phyloP scores from a whole-genome alignment of 2,113 vertebrate genomes.

The Lampris incognitus region DNA sequence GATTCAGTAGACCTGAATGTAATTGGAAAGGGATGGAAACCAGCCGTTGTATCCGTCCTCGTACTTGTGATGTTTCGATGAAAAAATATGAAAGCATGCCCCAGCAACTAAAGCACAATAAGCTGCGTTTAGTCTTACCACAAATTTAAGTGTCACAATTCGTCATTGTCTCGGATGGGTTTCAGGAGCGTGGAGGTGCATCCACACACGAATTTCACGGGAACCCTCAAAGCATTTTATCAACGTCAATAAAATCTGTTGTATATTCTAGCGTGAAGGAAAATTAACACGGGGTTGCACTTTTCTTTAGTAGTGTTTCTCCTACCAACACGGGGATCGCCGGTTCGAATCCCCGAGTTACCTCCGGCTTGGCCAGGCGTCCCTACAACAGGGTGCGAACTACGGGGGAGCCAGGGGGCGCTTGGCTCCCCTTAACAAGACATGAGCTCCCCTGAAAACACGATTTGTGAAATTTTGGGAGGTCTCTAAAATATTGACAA shows the following conservation, averaged over 20 bases:
- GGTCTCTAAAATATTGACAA: too few relatives aligned
- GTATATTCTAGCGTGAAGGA: neutral
- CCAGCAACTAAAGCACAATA: neutral
- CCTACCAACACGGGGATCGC: too few relatives aligned
- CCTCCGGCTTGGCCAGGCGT: too few relatives aligned
- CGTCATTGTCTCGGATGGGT: neutral
- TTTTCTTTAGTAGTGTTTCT: neutral
- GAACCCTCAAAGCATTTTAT: neutral
- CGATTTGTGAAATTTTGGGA: too few relatives aligned
- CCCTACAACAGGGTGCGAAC: too few relatives aligned
- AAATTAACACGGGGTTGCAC: neutral
- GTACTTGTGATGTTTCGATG: conserved; percentile 7
- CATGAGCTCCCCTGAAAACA: too few relatives aligned
- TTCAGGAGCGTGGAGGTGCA: neutral
- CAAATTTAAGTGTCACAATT: too few relatives aligned
- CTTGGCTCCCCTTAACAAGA: too few relatives aligned
- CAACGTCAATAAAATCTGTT: neutral
- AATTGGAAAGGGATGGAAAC: conserved; percentile 30
- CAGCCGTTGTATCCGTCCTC: conserved; percentile 32
- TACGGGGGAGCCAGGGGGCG: too few relatives aligned
- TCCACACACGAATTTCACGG: too few relatives aligned
- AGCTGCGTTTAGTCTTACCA: neutral
- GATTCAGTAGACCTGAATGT: conserved; percentile 67
- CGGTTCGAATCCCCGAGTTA: too few relatives aligned
- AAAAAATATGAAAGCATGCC: conserved; percentile 17